Percentiles rank a stretch among this genome's conserved stretches.
Conservation (phyloP, 2,888 invertebrate genomes). For the Electrophaes corylata region DNA sequence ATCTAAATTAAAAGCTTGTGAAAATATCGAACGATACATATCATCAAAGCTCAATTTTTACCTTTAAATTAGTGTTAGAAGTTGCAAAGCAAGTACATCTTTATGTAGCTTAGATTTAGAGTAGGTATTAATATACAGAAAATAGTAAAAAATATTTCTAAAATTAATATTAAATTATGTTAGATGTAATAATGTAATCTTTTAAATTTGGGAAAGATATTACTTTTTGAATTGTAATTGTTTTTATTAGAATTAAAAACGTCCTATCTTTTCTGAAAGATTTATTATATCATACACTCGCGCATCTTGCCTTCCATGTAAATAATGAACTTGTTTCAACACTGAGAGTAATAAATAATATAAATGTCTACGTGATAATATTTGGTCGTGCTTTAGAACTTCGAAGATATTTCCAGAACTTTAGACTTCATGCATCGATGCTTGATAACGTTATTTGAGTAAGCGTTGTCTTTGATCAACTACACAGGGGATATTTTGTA, state of each 20-base stretch:
- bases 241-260: conserved; percentile 36
- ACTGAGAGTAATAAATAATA: conserved; percentile 2
- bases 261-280: conserved; percentile 48
- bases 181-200: conserved; percentile 33
- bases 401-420: not conserved
- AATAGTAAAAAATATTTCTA: conserved; percentile 39
- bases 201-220: conserved; percentile 35
- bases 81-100: conserved; percentile 75
- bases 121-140: conserved; percentile 45
- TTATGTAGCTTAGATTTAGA: conserved; percentile 74
- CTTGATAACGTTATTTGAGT: not conserved
- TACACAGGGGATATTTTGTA: too few species aligned
- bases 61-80: conserved; percentile 78
- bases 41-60: conserved; percentile 84
- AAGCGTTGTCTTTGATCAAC: too few species aligned
- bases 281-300: conserved; percentile 55
- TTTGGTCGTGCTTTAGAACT: not conserved
- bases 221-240: conserved; percentile 36
- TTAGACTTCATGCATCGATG: not conserved
- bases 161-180: conserved; percentile 38
- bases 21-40: conserved; percentile 72
- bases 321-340: conserved; percentile 51
- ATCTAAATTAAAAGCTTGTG: conserved; percentile 28
- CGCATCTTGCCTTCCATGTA: conserved; percentile 79
- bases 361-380: not conserved